These are phyloP conservation scores for Catajapyx aquilonaris DNA, from an alignment of 1,140 invertebrate species.

Conservation along the genomic window DNA sequence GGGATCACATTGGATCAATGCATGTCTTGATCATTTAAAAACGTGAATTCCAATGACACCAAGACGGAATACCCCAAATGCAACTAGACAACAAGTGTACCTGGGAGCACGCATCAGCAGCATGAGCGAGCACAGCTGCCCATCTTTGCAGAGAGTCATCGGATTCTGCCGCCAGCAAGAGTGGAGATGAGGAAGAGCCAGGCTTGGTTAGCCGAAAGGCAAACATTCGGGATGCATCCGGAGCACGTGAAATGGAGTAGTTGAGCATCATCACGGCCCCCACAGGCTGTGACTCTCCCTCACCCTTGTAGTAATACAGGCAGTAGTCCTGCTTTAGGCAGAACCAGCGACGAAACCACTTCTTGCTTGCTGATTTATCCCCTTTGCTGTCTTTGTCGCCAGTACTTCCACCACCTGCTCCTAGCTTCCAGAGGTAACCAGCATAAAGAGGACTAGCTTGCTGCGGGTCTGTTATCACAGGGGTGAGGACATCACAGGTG, in stretches of 20 bases:
- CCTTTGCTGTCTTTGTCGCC: constrained; percentile 18
- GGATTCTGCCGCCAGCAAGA: constrained; percentile 60
- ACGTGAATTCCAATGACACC: too few relatives aligned
- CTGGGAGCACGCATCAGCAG: constrained; percentile 19
- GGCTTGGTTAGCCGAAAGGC: constrained; percentile 51
- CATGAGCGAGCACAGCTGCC: constrained; percentile 39
- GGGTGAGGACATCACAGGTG: constrained; percentile 56
- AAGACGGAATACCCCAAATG: too few relatives aligned
- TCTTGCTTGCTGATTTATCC: constrained; percentile 12
- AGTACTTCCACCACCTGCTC: constrained; percentile 17
- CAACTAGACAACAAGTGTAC: too few relatives aligned
- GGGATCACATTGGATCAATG: too few relatives aligned
- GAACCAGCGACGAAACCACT: constrained; percentile 81
- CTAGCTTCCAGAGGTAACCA: constrained; percentile 57
- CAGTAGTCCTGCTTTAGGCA: constrained; percentile 75
- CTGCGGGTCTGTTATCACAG: constrained; percentile 21
- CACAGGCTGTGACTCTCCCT: constrained; percentile 67
- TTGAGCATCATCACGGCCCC: constrained; percentile 70
- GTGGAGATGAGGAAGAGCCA: constrained; percentile 44
- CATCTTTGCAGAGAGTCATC: constrained; percentile 52
- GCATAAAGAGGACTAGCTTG: constrained; percentile 40
- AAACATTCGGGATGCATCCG: constrained; percentile 26
- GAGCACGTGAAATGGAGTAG: constrained; percentile 44
- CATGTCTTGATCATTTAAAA: too few relatives aligned
- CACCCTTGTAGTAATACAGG: constrained; percentile 86